Evolutionary conservation across 2,888 invertebrate species (phyloP).

Genomic region (Kuschelorhynchus macadamiae): DNA sequence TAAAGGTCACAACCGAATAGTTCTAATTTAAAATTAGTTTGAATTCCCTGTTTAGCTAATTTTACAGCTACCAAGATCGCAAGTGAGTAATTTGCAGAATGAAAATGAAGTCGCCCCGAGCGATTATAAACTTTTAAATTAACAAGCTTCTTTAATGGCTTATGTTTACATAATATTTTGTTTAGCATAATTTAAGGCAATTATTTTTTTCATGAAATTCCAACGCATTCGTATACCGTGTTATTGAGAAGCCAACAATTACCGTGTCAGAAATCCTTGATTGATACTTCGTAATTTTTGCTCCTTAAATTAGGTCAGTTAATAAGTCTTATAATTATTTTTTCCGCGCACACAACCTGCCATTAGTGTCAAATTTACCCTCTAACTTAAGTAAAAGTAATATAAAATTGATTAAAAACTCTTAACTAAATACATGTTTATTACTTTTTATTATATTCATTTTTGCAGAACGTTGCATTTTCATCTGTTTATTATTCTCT

Average conservation of each 20-base stretch:
- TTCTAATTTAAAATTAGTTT: not conserved
- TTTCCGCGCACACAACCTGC: too few relatives aligned
- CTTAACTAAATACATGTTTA: too few relatives aligned
- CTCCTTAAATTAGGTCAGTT: constrained; percentile 23
- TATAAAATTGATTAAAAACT: too few relatives aligned
- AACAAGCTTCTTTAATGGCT: constrained; percentile 40
- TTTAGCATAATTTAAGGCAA: constrained; percentile 48
- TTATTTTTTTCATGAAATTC: constrained; percentile 37
- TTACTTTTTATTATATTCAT: too few relatives aligned
- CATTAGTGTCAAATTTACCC: too few relatives aligned
- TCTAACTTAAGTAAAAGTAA: too few relatives aligned
- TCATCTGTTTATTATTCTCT: too few relatives aligned
- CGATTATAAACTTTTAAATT: constrained; percentile 32
- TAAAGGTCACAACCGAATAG: too few relatives aligned
- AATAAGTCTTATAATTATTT: constrained; percentile 18
- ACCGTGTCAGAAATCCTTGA: constrained; percentile 40
- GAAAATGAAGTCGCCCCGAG: constrained; percentile 15
- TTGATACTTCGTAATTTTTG: constrained; percentile 44
- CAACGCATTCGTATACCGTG: constrained; percentile 19
- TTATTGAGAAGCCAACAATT: constrained; percentile 37
- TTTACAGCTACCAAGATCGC: constrained; percentile 9
- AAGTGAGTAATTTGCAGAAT: constrained; percentile 8
- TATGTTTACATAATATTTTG: constrained; percentile 49
- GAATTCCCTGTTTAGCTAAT: not conserved
- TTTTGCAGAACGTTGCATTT: too few relatives aligned